Base-by-base conservation (phyloP, 2,113 vertebrate species). In the Mungos mungo region DNA sequence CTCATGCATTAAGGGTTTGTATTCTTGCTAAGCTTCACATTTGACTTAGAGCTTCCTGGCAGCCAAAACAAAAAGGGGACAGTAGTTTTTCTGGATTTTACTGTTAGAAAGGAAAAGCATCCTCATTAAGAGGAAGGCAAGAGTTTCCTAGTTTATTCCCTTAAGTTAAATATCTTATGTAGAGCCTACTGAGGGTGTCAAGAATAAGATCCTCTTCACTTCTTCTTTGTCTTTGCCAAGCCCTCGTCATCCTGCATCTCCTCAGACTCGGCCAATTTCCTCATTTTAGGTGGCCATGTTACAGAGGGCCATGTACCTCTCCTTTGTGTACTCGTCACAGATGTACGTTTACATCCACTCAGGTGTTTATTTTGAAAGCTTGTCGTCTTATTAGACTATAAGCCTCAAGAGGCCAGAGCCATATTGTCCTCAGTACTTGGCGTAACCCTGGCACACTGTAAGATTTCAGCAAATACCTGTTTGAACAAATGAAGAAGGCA, bases 61-160 rank as follows among this genome's bases (percentile, higher is more conserved):
- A 94, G 63, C 57, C 81, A 72, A 60, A 87, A 52, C 10, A 66
- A 95, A 90, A 94, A 83, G 57, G 52, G 74, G 77, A 66, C 21
- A 81, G 33, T n/a, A 76, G 25, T 8, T 66, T 82, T 96, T 92
- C 65, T 80, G 45, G 10, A 71, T 94, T 88, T 88, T 83, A 86
- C 74, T 71, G 35, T 80, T 84, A 63, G 23, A 83, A 47, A 95
- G 60, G 80, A 84, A 85, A 92, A 94, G 52, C n/a, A 66, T 72
- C 47, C 27, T 85, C 63, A 38, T 82, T 14, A 76, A 81, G 86
- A 29, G 23, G 19, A 90, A 90, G 29, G 21, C 65, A 80, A 88
- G 29, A 69, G 21, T 50, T 74, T 90, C 13, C 38, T 84, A 50
- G 13, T 84, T 93, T 68, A 41, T 77, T 86, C 41, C 29, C 86